phyloP scores from a whole-genome alignment of 1,140 invertebrate species.

The Drosophila subpulchrella region DNA sequence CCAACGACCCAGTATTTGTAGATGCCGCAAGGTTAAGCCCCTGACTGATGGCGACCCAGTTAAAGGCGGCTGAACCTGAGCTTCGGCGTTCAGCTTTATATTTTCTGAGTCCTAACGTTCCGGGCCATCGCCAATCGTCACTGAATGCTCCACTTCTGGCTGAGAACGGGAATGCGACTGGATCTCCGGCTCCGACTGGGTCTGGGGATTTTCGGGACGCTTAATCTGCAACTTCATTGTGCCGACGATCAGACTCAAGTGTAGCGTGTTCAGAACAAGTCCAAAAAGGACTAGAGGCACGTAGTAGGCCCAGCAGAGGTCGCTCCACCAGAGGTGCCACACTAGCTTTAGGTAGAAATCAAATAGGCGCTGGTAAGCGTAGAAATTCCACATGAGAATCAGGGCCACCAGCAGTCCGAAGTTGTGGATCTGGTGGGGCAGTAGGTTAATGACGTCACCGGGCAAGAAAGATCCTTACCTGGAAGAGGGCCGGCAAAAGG shows the following conservation, averaged over 20 bases:
- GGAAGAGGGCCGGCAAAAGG: neutral
- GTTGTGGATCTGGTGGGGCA: neutral
- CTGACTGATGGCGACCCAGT: conserved; percentile 60
- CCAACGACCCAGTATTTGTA: conserved; percentile 64
- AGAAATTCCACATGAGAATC: conserved; percentile 38
- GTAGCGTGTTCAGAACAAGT: neutral
- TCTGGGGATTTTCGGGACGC: neutral
- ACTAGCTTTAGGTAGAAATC: neutral
- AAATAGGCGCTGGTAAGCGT: conserved; percentile 7
- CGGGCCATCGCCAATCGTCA: conserved; percentile 11
- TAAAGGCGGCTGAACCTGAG: conserved; percentile 10
- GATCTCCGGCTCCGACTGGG: no score
- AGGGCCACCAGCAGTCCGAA: neutral
- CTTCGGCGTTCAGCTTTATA: neutral
- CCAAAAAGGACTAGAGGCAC: neutral
- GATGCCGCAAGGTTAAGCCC: conserved; percentile 62
- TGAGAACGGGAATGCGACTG: no score
- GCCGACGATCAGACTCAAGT: conserved; percentile 10
- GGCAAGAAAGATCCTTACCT: conserved; percentile 3
- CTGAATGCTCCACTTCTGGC: neutral
- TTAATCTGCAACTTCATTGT: conserved; percentile 11
- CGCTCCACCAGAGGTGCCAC: conserved; percentile 19
- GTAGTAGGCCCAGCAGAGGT: neutral
- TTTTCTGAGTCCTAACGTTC: neutral
- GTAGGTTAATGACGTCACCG: no score